These are phyloP conservation scores for Oryzias woworae DNA, from an alignment of 2,113 vertebrate genomes.

Conservation along the genomic window DNA sequence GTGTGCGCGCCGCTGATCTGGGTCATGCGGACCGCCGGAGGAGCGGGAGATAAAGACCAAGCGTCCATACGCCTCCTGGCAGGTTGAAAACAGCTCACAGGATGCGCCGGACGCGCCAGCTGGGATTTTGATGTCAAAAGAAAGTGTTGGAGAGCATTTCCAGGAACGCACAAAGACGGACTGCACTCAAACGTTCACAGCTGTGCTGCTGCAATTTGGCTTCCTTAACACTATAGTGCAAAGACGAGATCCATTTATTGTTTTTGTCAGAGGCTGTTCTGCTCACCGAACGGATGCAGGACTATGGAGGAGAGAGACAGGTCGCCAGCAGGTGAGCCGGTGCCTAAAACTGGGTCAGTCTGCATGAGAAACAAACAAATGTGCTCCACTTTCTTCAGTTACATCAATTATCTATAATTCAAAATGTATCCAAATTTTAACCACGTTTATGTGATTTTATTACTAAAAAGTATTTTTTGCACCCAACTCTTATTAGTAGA, in stretches of 20 bases:
- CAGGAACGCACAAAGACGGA: slow-evolving; percentile 13
- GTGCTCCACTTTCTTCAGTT: too few species aligned
- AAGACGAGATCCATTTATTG: neutral
- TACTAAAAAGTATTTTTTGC: too few species aligned
- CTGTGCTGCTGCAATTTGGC: neutral
- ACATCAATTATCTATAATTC: too few species aligned
- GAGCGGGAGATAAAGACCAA: slow-evolving; percentile 62
- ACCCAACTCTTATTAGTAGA: too few species aligned
- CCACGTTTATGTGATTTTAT: too few species aligned
- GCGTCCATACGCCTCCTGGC: slow-evolving; percentile 37
- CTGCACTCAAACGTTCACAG: neutral
- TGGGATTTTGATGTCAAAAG: slow-evolving; percentile 37
- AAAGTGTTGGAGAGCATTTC: slow-evolving; percentile 37
- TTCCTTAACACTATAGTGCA: neutral
- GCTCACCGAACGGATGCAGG: slow-evolving; percentile 74
- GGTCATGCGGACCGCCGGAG: slow-evolving; percentile 66
- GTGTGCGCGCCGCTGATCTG: slow-evolving; percentile 59
- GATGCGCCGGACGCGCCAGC: slow-evolving; percentile 39
- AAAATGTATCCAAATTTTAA: too few species aligned
- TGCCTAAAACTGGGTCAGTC: slow-evolving; percentile 28
- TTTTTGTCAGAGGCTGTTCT: slow-evolving; percentile 8
- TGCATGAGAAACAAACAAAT: neutral
- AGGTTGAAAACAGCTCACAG: slow-evolving; percentile 57
- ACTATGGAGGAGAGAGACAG: slow-evolving; percentile 79
- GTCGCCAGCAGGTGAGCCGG: slow-evolving; percentile 77